These are phyloP conservation scores for Ophioderma brevispina DNA, from an alignment of 35 echinoderm and acorn worm species.

Conservation along the genomic window DNA sequence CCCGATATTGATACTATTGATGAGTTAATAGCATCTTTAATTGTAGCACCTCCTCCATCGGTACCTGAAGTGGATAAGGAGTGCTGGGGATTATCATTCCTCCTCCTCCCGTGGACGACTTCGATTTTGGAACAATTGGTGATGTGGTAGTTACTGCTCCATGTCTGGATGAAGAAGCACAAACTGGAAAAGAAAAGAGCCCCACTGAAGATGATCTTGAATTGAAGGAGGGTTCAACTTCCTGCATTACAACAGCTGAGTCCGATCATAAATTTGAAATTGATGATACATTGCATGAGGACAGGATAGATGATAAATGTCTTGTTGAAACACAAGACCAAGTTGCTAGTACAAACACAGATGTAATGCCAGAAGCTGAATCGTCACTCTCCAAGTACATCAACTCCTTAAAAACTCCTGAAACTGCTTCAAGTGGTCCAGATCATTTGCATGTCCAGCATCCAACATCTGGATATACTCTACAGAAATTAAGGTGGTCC, in stretches of 20 bases:
- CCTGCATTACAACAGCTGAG: too few relatives aligned
- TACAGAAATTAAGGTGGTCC: not conserved
- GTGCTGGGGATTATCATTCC: conserved; percentile 60
- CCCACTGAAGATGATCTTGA: not conserved
- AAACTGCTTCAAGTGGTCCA: not conserved
- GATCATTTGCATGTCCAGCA: not conserved
- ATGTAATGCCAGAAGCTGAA: not conserved
- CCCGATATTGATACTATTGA: conserved; percentile 40
- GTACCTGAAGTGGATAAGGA: conserved; percentile 59
- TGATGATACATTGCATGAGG: not conserved
- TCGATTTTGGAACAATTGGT: conserved; percentile 61
- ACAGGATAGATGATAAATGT: not conserved
- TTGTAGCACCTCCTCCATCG: conserved; percentile 71
- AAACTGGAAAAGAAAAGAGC: not conserved
- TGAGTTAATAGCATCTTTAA: conserved; percentile 73
- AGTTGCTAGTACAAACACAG: not conserved
- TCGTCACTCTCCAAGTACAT: not conserved
- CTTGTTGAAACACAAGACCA: not conserved
- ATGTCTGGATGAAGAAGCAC: not conserved
- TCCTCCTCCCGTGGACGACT: conserved; percentile 57
- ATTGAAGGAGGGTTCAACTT: not conserved
- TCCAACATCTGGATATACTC: not conserved
- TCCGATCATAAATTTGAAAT: not conserved
- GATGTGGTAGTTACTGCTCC: not conserved
- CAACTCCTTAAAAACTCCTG: not conserved